Evolutionary conservation across 2,113 vertebrate genomes (phyloP).

Genomic region (Prionailurus viverrinus): DNA sequence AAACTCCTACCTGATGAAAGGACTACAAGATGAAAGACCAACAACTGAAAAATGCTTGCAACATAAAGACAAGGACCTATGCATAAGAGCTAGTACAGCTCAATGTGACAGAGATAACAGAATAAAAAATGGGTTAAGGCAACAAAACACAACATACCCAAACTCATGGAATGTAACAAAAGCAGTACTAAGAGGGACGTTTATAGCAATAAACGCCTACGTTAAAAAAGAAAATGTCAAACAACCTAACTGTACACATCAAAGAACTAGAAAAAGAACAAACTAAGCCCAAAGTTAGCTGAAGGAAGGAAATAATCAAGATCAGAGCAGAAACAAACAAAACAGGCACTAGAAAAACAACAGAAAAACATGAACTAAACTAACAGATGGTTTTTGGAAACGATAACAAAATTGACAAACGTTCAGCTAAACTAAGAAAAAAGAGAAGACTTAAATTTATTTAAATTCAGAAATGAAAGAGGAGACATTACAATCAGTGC

Average conservation of each 20-base stretch:
- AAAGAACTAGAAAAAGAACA: background rate
- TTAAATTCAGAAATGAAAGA: conserved; percentile 15
- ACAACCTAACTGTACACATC: background rate
- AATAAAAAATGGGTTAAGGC: background rate
- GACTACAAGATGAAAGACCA: background rate
- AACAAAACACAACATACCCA: background rate
- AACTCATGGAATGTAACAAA: background rate
- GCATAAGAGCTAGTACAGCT: background rate
- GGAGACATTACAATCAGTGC: background rate
- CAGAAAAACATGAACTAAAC: conserved; percentile 29
- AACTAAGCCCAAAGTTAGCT: background rate
- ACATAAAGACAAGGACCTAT: background rate
- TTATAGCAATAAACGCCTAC: background rate
- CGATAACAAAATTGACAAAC: conserved; percentile 23
- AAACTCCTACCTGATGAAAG: background rate
- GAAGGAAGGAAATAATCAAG: conserved; percentile 29
- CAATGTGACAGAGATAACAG: background rate
- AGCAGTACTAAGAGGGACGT: background rate
- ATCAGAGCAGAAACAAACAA: background rate
- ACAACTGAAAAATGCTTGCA: background rate
- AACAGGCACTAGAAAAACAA: background rate
- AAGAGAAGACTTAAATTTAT: background rate
- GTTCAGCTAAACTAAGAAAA: conserved; percentile 2
- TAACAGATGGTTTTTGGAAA: background rate
- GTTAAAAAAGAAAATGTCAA: conserved; percentile 30